Evolutionary conservation across 2,113 vertebrate species (phyloP).

Genomic region (Tragelaphus scriptus): DNA sequence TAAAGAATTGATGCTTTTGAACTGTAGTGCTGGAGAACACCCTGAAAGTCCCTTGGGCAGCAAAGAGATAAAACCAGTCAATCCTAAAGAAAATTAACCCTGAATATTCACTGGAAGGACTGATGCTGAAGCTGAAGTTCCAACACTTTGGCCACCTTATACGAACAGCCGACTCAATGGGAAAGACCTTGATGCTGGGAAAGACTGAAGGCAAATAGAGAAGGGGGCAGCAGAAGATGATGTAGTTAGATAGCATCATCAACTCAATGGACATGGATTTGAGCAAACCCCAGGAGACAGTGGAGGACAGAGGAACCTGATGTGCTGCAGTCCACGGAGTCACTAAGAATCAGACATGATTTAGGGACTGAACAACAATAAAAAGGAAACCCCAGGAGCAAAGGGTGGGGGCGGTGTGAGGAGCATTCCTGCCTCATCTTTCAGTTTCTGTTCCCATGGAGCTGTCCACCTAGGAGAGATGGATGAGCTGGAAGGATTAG

Average conservation of each 20-base stretch:
- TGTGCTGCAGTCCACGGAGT: background rate
- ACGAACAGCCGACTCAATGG: rapidly evolving
- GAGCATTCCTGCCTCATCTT: background rate
- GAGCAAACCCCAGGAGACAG: background rate
- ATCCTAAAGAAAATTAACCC: background rate
- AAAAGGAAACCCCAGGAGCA: background rate
- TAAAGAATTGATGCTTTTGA: too few relatives aligned
- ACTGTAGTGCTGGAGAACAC: too few relatives aligned
- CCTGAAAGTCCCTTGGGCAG: too few relatives aligned
- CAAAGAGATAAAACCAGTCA: background rate
- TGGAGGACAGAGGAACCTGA: background rate
- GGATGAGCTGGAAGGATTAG: background rate
- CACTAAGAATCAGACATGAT: background rate
- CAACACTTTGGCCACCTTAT: background rate
- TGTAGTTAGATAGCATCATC: background rate
- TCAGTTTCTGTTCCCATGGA: background rate
- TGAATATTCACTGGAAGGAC: background rate
- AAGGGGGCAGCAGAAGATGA: background rate
- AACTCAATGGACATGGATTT: background rate
- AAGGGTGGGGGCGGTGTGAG: background rate
- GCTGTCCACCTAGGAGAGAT: background rate
- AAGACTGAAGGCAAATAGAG: background rate
- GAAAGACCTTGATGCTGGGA: background rate
- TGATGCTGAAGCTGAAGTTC: background rate
- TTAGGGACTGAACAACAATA: background rate